Evolutionary conservation across 2,888 invertebrate species (phyloP), one percentile per base, ranked within the genome.

Genomic region (Cecidostiba fungosa): DNA sequence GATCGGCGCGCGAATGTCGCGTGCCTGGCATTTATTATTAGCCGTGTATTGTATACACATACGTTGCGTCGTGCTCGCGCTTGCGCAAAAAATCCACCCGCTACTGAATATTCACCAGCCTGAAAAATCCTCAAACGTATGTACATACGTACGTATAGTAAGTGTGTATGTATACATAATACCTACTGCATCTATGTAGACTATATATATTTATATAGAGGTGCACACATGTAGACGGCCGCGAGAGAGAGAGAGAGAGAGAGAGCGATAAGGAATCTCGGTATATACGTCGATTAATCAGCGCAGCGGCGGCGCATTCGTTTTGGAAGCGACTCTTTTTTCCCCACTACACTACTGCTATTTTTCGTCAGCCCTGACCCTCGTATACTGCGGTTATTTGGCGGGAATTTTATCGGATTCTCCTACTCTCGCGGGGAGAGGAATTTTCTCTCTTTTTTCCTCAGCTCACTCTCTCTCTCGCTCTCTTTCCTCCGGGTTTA

Each of bases 1-100:
- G 69, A 76, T 82, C 82, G 74, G 80, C 73, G 54, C 73, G 73
- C 82, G 76, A 82, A 36, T 69, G 32, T 82, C 69, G 82, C 82
- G 76, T 82, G 66, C 54, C 39, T 59, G 73, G 12, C 50, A 50
- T 70, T 80, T 80, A 80, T 80, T 80, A 73, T 80, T 73, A 73
- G 80, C 62, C 23, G 16, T n/a, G n/a, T 16, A 29, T 8, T 59
- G 54, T 54, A 54, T 36, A 36, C 39, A 19, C 43, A 29, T 19
- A 10, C 26, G 62, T n/a, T 29, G 23, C 62, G 29, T 10, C 14
- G 62, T 29, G 62, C 29, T 23, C 62, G 62, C 66, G 66, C 66
- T 26, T 29, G 66, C 66, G 66, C 70, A 36, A 47, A 69, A 78
- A 78, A 78, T 47, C 29, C 29, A 23, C 43, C 32, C 77, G n/a